Evolutionary conservation across 2,888 invertebrate genomes (phyloP).

Genomic region (Pollenia angustigena): DNA sequence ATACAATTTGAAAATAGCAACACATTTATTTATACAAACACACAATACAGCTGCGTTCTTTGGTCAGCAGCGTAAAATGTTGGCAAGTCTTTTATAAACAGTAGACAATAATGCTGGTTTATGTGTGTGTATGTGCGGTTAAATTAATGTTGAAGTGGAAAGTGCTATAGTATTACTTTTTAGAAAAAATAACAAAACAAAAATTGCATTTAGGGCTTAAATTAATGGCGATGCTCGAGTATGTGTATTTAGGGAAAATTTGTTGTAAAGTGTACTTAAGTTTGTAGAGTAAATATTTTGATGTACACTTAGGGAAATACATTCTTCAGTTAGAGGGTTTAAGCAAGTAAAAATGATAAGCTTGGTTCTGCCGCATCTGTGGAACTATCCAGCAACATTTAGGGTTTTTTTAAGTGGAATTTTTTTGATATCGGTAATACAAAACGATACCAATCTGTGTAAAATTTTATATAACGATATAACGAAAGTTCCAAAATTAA

Average conservation of each 20-base stretch:
- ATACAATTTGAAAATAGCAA: constrained; percentile 53
- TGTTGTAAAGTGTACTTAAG: neutral
- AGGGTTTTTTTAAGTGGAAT: no score
- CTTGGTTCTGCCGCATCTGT: no score
- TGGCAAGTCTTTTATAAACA: constrained; percentile 41
- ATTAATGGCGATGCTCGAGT: neutral
- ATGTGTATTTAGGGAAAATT: neutral
- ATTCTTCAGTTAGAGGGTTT: no score
- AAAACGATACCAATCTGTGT: no score
- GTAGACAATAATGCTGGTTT: constrained; percentile 34
- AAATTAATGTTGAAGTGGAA: constrained; percentile 30
- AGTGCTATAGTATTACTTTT: constrained; percentile 4
- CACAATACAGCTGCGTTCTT: constrained; percentile 38
- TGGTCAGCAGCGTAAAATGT: constrained; percentile 33
- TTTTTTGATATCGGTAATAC: no score
- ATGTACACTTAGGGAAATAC: no score
- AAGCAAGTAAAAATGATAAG: no score
- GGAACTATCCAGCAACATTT: no score
- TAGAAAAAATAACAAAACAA: neutral
- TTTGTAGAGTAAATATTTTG: neutral
- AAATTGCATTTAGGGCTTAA: neutral
- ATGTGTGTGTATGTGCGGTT: constrained; percentile 18
- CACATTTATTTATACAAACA: constrained; percentile 5
- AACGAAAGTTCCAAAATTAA: no score
- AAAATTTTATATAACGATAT: no score